phyloP scores from a whole-genome alignment of 2,888 invertebrate species.

The Tridacna gigas region DNA sequence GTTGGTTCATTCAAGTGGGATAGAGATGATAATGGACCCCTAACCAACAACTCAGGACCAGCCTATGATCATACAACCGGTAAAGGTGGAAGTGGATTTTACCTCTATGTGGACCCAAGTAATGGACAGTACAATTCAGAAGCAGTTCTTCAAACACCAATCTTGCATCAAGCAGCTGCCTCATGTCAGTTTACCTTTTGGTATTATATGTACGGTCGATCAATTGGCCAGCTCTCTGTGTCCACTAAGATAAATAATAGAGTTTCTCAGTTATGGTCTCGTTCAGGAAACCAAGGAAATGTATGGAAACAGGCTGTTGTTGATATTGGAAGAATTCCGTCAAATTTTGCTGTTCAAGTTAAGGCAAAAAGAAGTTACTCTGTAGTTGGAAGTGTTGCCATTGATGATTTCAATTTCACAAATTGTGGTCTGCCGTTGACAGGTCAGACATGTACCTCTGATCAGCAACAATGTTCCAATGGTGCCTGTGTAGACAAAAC shows the following conservation, averaged over 20 bases:
- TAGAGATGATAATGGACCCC: conserved; percentile 68
- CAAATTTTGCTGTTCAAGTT: conserved; percentile 72
- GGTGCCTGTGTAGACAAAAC: conserved; percentile 76
- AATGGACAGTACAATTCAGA: conserved; percentile 64
- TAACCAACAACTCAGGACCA: conserved; percentile 72
- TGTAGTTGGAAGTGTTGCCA: conserved; percentile 72
- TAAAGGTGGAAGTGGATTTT: conserved; percentile 85
- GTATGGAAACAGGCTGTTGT: conserved; percentile 73
- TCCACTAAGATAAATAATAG: conserved; percentile 56
- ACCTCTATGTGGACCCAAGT: conserved; percentile 91
- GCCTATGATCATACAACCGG: conserved; percentile 76
- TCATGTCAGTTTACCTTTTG: conserved; percentile 89
- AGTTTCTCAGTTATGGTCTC: conserved; percentile 62
- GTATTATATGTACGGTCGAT: conserved; percentile 79
- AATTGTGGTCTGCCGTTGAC: conserved; percentile 75
- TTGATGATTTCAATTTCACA: conserved; percentile 77
- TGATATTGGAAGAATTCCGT: conserved; percentile 75
- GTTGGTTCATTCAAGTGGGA: conserved; percentile 75
- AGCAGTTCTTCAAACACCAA: conserved; percentile 72
- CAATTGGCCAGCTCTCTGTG: conserved; percentile 72
- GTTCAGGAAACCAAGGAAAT: conserved; percentile 63
- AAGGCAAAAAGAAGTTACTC: conserved; percentile 72
- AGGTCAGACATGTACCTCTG: conserved; percentile 66
- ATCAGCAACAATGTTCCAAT: conserved; percentile 64
- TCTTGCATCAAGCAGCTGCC: conserved; percentile 88